Base-by-base conservation (phyloP, 2,113 vertebrate genomes). In the Benitochromis conjunctus region DNA sequence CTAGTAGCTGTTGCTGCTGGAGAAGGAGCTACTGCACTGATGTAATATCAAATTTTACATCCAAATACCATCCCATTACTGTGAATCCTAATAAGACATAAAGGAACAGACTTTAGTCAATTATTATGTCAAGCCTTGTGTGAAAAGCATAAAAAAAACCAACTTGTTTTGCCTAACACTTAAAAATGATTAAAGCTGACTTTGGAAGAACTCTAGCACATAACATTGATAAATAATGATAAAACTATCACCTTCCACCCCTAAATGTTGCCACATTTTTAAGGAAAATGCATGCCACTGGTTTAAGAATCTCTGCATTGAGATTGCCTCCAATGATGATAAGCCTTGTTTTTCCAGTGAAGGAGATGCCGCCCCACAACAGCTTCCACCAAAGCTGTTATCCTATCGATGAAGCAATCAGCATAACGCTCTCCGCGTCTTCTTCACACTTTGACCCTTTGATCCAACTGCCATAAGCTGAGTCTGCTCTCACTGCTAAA, bases 341-440 rank as follows among this genome's bases (percentile, higher is more conserved):
- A 0, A 58, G 26, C 26, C 57, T 60, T 60, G 57, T 60, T 60
- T 60, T 31, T 0, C 0, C 26, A 60, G 57, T 60, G 26, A 31
- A 58, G 26, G 7, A 60, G 57, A 29, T 58, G 4, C 26, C 0
- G 13, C 7, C 26, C 26, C 56, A 29, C 26, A 29, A 16, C 26
- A 31, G 9, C 3, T 60, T 31, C 26, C 57, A 18, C 57, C 26
- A 31, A 60, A 31, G 57, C 57, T 34, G 31, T 34, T 34, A 6
- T 34, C 31, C 31, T 60, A 31, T 60, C 26, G 14, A 60, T 31
- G 57, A 60, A 31, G 57, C 26, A 60, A 60, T 60, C 57, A 18
- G 26, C 57, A 60, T 18, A 9, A 31, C 57, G 5, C 1, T 2
- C 56, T 58, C 14, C 1, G 0, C 1, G 5, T 18, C 57, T 58